Percentiles rank a stretch among this genome's conserved stretches.
Evolutionary conservation across 2,888 invertebrate genomes (phyloP).

Genomic region (Phasia obesa): DNA sequence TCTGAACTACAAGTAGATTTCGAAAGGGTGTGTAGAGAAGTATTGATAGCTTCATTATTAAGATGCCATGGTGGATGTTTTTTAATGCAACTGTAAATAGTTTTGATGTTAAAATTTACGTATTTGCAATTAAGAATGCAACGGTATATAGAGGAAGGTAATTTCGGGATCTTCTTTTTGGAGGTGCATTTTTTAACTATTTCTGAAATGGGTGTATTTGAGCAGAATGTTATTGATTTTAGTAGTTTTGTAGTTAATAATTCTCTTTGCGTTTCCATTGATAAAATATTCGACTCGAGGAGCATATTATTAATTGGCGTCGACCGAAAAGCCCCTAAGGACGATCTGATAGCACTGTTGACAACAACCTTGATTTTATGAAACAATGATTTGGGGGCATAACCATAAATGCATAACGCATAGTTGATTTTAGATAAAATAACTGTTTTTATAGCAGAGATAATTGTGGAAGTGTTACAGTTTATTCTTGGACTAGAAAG

Average conservation of each 20-base stretch:
- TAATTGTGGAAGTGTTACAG: slow-evolving; percentile 34
- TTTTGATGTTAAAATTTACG: background rate
- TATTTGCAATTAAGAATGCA: slow-evolving; percentile 4
- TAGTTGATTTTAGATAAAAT: too few species aligned
- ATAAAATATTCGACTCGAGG: slow-evolving; percentile 31
- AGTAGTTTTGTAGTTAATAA: slow-evolving; percentile 27
- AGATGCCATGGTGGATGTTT: slow-evolving; percentile 9
- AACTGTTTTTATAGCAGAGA: slow-evolving; percentile 2
- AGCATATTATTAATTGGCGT: slow-evolving; percentile 60
- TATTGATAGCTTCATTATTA: background rate
- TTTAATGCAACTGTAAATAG: background rate
- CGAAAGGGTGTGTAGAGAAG: background rate
- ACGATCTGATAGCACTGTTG: slow-evolving; percentile 34
- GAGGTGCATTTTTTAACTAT: background rate
- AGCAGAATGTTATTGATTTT: background rate
- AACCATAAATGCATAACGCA: too few species aligned
- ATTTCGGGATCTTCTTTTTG: background rate
- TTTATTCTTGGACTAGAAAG: too few species aligned
- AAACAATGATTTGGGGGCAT: slow-evolving; percentile 7
- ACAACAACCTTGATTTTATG: slow-evolving; percentile 39
- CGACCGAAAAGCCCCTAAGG: slow-evolving; percentile 44
- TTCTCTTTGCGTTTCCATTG: slow-evolving; percentile 19
- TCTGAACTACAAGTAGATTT: background rate
- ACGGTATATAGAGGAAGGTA: background rate
- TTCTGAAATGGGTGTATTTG: background rate